Base-by-base conservation (phyloP, 1,140 invertebrate genomes). In the Ceratina australensis region DNA sequence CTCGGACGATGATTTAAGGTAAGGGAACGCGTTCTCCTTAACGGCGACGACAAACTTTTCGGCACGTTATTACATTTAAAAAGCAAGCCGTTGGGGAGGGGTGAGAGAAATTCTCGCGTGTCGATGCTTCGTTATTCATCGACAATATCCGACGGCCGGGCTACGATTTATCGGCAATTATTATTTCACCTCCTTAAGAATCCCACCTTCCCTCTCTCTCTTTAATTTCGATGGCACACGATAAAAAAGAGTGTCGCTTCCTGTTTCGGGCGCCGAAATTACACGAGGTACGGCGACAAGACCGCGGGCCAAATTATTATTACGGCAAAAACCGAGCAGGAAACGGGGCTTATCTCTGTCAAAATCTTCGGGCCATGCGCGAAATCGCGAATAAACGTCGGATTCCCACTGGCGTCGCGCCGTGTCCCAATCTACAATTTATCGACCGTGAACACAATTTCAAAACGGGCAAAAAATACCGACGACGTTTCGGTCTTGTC, bases 301-400 rank as follows among this genome's bases (percentile, higher is more conserved):
- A 57, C 81, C 71, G 73, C 78, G 76, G 80, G 65, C 80, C 72
- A 89, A 90, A 88, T 90, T 87, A 89, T 89, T 87, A 90, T 90
- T 90, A 86, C 86, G 61, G 86, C 88, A 89, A 90, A 90, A 90
- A 87, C 80, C 72, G 78, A 79, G 71, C 69, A 78, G 83, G 76
- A 88, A 80, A 67, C 60, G 65, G 60, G 66, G 26, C 63, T 72
- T 86, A 89, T 89, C 87, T 86, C 59, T 67, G 75, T 81, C 66
- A 68, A 80, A 79, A 86, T 86, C 87, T 75, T 52, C 50, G 33
- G 71, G 49, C 28, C 72, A 66, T 72, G 73, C 78, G 49, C 79
- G 72, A 84, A 83, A 86, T 86, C 69, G 78, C 72, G 74, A 60
- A 73, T 67, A 76, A 72, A 72, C 72, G 68, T 64, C 76, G 60